Evolutionary conservation across 1,140 invertebrate genomes (phyloP).

Genomic region (Propsilocerus akamusi): DNA sequence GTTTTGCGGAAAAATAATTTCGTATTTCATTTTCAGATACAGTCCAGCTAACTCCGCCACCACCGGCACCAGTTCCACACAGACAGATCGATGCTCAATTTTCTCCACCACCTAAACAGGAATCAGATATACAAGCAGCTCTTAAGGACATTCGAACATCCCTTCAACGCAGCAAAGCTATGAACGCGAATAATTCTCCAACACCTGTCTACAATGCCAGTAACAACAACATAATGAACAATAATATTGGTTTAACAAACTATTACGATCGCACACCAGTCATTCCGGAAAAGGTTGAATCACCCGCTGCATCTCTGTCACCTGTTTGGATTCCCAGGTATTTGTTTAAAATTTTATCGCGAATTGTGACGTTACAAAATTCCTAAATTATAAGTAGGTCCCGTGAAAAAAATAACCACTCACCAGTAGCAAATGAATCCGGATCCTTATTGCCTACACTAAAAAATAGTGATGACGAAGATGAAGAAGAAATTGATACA

Average conservation of each 20-base stretch:
- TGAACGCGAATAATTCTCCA: constrained; percentile 11
- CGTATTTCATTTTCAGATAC: background rate
- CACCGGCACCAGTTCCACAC: constrained; percentile 33
- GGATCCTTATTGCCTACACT: background rate
- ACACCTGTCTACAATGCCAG: constrained; percentile 28
- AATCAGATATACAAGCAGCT: constrained; percentile 38
- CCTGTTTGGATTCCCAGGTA: constrained; percentile 19
- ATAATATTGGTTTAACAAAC: constrained; percentile 12
- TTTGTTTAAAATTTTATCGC: background rate
- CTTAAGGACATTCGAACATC: constrained; percentile 68
- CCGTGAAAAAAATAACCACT: background rate
- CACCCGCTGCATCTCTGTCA: constrained; percentile 16
- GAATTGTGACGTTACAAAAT: too few relatives aligned
- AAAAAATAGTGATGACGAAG: constrained; percentile 5
- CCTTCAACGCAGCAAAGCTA: constrained; percentile 42
- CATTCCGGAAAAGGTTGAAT: constrained; percentile 14
- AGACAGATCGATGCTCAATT: constrained; percentile 12
- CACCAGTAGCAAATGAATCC: background rate
- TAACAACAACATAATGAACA: constrained; percentile 7
- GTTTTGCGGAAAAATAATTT: too few relatives aligned
- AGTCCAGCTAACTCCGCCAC: constrained; percentile 29
- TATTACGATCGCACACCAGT: constrained; percentile 7
- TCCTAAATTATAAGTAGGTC: background rate
- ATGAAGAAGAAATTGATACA: constrained; percentile 61
- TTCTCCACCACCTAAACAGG: constrained; percentile 7